Evolutionary conservation across 2,797 vertebrate species (phyloP).

Genomic region (Fistularia commersonii): DNA sequence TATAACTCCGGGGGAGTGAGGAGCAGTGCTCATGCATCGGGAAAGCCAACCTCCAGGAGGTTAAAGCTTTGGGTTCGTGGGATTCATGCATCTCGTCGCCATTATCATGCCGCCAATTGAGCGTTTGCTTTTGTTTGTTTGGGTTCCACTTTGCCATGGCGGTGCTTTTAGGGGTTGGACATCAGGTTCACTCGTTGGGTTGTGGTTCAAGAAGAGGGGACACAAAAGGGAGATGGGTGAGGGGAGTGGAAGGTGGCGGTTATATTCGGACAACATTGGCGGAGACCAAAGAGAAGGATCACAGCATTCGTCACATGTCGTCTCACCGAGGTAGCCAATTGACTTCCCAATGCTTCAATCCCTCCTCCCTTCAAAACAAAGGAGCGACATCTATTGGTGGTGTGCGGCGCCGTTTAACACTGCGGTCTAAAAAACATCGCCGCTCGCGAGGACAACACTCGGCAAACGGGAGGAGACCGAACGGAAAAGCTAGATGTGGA

Average conservation of each 20-base stretch:
- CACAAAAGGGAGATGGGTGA: neutral
- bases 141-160: neutral
- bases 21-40: slow-evolving; percentile 36
- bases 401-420: slow-evolving; percentile 29
- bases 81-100: slow-evolving; percentile 7
- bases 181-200: slow-evolving; percentile 1
- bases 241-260: slow-evolving; percentile 8
- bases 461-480: slow-evolving; percentile 1
- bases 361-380: slow-evolving; percentile 79
- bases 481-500: slow-evolving; percentile 6
- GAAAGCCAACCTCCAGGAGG: slow-evolving; percentile 4
- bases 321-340: slow-evolving; percentile 78
- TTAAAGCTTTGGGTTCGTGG: slow-evolving; percentile 22
- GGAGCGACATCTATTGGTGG: slow-evolving; percentile 58
- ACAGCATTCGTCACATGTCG: slow-evolving; percentile 58
- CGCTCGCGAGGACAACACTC: neutral
- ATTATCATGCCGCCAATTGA: slow-evolving; percentile 22
- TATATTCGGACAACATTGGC: too few species aligned
- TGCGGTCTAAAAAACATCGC: slow-evolving; percentile 33
- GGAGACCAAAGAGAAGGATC: too few species aligned
- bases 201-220: slow-evolving; percentile 7
- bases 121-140: slow-evolving; percentile 32
- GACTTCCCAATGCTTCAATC: slow-evolving; percentile 77
- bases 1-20: slow-evolving; percentile 17
- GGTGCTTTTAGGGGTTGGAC: slow-evolving; percentile 6